Percentiles rank a stretch among this genome's conserved stretches.
These are phyloP conservation scores for Oncorhynchus clarkii DNA, from an alignment of 2,113 vertebrate genomes.

Conservation along the genomic window DNA sequence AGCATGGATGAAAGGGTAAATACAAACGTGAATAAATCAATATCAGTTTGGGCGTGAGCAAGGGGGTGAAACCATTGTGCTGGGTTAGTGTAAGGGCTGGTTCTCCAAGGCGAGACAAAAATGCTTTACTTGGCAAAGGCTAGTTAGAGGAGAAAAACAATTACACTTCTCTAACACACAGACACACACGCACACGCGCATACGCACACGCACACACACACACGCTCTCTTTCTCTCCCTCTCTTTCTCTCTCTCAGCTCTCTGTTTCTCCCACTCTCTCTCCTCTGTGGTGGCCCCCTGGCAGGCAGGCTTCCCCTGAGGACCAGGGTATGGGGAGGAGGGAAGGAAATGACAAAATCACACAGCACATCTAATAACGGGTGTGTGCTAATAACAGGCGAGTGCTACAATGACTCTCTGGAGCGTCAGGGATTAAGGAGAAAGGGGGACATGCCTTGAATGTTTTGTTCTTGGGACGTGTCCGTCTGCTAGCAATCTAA, in stretches of 20 bases:
- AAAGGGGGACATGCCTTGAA: background rate
- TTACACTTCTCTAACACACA: background rate
- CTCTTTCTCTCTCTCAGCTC: no score
- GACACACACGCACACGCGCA: background rate
- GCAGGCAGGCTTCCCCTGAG: constrained; percentile 27
- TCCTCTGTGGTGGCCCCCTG: background rate
- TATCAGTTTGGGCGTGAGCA: background rate
- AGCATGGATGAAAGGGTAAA: constrained; percentile 5
- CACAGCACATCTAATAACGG: constrained; percentile 43
- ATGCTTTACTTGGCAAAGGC: background rate
- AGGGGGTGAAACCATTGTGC: background rate
- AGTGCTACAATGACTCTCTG: background rate
- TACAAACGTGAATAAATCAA: constrained; percentile 17
- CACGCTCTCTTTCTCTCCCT: background rate
- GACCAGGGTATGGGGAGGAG: constrained; percentile 16
- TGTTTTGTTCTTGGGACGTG: constrained; percentile 12
- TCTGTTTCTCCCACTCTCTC: no score
- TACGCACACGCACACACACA: background rate
- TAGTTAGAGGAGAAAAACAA: background rate
- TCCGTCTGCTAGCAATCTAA: constrained; percentile 5
- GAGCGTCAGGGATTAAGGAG: background rate
- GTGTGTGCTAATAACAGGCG: no score
- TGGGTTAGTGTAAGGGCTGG: background rate
- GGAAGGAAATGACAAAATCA: constrained; percentile 49
- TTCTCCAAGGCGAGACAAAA: background rate